These are phyloP conservation scores for Pentalonia nigronervosa DNA, from an alignment of 1,140 invertebrate species.

Conservation along the genomic window DNA sequence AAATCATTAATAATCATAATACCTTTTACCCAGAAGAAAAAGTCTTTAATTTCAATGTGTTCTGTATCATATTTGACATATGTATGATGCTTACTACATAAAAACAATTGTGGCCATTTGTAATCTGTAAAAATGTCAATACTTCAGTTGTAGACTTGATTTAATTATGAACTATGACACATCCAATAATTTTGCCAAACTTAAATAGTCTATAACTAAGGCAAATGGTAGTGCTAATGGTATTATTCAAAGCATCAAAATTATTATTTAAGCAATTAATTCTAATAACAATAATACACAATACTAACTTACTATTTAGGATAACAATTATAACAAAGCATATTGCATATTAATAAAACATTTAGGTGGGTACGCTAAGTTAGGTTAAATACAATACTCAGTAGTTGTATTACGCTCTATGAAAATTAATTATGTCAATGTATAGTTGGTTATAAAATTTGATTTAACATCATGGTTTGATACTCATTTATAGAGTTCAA, in stretches of 20 bases:
- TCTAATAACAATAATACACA: neutral
- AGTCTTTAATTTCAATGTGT: neutral
- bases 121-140: neutral
- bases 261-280: neutral
- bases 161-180: neutral
- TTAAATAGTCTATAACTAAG: neutral
- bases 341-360: neutral
- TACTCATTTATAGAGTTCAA: neutral
- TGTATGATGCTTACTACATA: neutral
- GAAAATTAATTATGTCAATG: neutral
- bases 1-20: neutral
- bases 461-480: neutral
- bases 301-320: neutral
- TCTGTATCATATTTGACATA: conserved; percentile 37
- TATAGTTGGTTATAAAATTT: neutral
- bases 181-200: neutral
- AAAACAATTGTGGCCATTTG: conserved; percentile 36
- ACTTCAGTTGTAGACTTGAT: neutral
- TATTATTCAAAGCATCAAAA: neutral
- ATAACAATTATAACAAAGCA: neutral
- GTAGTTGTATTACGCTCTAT: too few relatives aligned
- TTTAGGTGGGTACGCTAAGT: too few relatives aligned
- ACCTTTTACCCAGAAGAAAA: neutral
- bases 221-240: neutral
- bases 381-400: too few relatives aligned